Conservation (phyloP, 2,888 invertebrate species). For the Nephrotoma appendiculata region DNA sequence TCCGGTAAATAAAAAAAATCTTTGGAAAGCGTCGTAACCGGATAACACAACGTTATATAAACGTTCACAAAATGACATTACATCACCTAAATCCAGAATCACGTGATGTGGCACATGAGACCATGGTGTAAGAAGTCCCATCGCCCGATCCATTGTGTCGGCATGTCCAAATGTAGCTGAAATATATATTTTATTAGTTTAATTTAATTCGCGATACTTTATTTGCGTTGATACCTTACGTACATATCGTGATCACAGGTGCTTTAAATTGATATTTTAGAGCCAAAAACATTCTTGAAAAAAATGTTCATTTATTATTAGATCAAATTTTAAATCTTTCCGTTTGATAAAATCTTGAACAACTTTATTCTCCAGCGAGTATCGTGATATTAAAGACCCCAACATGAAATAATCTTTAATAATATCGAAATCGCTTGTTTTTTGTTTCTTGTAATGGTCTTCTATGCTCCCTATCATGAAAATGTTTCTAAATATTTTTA, state of each 20-base stretch:
- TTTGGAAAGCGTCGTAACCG: constrained; percentile 22
- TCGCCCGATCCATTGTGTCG: constrained; percentile 30
- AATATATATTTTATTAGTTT: neutral
- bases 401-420: constrained; percentile 26
- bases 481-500: neutral
- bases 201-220: neutral
- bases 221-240: neutral
- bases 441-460: constrained; percentile 8
- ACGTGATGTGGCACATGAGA: constrained; percentile 26
- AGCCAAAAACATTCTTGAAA: constrained; percentile 33
- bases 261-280: constrained; percentile 31
- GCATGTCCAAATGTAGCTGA: constrained; percentile 31
- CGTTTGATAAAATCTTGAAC: constrained; percentile 24
- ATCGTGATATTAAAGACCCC: constrained; percentile 23
- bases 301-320: constrained; percentile 32
- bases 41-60: constrained; percentile 28
- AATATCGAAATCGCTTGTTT: constrained; percentile 26
- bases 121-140: constrained; percentile 30
- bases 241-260: constrained; percentile 24
- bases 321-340: constrained; percentile 28
- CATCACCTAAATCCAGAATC: constrained; percentile 25
- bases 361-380: constrained; percentile 24
- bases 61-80: constrained; percentile 30
- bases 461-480: neutral
- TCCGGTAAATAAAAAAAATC: constrained; percentile 27